Evolutionary conservation across 2,888 invertebrate species (phyloP).

Genomic region (Calephelis perditalis): DNA sequence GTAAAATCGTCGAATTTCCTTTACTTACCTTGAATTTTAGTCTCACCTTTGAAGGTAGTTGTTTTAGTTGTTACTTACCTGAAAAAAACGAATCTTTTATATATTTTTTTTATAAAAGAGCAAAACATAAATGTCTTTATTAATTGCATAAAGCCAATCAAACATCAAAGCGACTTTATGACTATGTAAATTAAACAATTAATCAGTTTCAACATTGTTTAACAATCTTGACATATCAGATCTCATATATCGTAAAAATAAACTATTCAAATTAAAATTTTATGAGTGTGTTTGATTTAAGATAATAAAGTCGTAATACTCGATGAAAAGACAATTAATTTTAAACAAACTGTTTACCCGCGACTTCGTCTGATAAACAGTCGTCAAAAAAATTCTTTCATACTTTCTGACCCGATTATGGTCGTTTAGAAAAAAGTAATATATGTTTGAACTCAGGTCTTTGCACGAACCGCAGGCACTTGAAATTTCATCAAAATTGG

Average conservation of each 20-base stretch:
- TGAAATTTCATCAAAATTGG: too few species aligned
- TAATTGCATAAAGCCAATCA: not conserved
- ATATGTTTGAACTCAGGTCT: too few species aligned
- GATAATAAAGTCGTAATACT: not conserved
- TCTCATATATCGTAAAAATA: constrained; percentile 2
- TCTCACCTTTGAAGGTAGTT: too few species aligned
- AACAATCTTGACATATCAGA: not conserved
- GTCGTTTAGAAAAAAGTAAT: too few species aligned
- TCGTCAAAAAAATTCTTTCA: too few species aligned
- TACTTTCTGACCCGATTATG: too few species aligned
- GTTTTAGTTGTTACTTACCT: not conserved
- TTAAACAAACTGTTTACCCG: not conserved
- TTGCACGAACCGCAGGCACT: too few species aligned
- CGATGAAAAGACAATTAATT: not conserved
- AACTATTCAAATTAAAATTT: constrained; percentile 1
- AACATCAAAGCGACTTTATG: not conserved
- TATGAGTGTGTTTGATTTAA: constrained; percentile 4
- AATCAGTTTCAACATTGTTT: constrained; percentile 4
- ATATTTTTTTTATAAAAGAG: not conserved
- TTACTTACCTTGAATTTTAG: too few species aligned
- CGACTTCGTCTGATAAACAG: too few species aligned
- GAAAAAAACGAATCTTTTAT: constrained; percentile 1
- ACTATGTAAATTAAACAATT: not conserved
- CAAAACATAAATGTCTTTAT: too few species aligned
- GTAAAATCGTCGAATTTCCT: too few species aligned